Evolutionary conservation across 2,888 invertebrate species (phyloP).

Genomic region (Piscicola geometra): DNA sequence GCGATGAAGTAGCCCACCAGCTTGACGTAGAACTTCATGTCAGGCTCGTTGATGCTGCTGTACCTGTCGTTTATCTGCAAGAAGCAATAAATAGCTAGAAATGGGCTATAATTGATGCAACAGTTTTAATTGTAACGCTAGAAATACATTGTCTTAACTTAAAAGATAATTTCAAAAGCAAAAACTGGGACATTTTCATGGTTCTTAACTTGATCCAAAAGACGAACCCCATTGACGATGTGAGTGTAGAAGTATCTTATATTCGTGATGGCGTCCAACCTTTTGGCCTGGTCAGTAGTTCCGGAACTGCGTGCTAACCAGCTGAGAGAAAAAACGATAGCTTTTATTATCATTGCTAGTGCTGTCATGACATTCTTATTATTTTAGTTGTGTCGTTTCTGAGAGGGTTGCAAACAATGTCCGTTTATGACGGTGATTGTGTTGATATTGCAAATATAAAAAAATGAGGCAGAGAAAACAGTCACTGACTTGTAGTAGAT

Average conservation of each 20-base stretch:
- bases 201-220: too few relatives aligned
- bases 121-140: too few relatives aligned
- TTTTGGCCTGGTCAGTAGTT: not conserved
- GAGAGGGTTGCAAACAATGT: slow-evolving; percentile 36
- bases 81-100: too few relatives aligned
- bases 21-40: slow-evolving; percentile 39
- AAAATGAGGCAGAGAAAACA: not conserved
- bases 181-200: not conserved
- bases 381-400: slow-evolving; percentile 34
- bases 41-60: slow-evolving; percentile 44
- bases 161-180: not conserved
- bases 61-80: slow-evolving; percentile 40
- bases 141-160: too few relatives aligned
- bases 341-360: not conserved
- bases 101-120: too few relatives aligned
- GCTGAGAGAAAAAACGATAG: slow-evolving; percentile 4
- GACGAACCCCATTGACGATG: slow-evolving; percentile 39
- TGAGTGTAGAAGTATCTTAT: slow-evolving; percentile 41
- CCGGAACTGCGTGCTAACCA: slow-evolving; percentile 31
- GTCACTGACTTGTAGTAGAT: slow-evolving; percentile 37
- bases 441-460: too few relatives aligned
- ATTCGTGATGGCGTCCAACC: slow-evolving; percentile 38
- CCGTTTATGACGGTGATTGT: not conserved
- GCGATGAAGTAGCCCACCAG: slow-evolving; percentile 38
- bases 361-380: not conserved